These are phyloP conservation scores for Papilio protenor DNA, from an alignment of 2,888 invertebrate species.

Conservation along the genomic window DNA sequence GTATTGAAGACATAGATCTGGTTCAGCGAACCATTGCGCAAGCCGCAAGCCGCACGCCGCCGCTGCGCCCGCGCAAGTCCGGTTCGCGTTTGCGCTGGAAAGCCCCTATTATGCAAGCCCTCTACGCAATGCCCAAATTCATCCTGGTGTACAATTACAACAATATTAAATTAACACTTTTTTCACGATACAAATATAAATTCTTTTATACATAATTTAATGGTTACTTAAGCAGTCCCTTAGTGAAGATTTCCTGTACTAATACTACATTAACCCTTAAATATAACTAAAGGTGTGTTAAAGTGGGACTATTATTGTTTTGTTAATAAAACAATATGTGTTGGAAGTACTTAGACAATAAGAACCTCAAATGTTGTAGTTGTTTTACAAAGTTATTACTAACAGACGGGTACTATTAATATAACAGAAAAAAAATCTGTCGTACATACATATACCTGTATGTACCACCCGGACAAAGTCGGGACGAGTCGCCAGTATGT, in stretches of 20 bases:
- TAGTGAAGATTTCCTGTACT: neutral
- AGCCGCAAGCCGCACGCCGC: conserved; percentile 50
- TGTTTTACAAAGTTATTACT: too few relatives aligned
- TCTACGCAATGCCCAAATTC: conserved; percentile 50
- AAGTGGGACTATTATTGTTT: too few relatives aligned
- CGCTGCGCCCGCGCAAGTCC: conserved; percentile 63
- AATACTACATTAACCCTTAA: neutral
- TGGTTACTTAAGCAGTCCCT: neutral
- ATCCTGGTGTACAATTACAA: conserved; percentile 51
- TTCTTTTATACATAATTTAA: neutral
- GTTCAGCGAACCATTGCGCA: conserved; percentile 82
- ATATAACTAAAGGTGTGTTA: too few relatives aligned
- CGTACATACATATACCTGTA: too few relatives aligned
- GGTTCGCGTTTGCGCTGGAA: conserved; percentile 70
- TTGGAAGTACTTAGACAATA: too few relatives aligned
- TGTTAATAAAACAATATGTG: too few relatives aligned
- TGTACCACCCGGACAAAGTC: too few relatives aligned
- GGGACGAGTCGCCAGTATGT: too few relatives aligned
- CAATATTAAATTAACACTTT: conserved; percentile 20
- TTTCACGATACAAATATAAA: neutral
- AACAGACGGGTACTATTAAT: too few relatives aligned
- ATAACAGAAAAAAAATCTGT: too few relatives aligned
- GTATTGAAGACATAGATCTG: conserved; percentile 53
- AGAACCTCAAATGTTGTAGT: too few relatives aligned
- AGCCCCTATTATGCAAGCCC: conserved; percentile 76